Percentiles rank a stretch among this genome's conserved stretches.
Conservation (phyloP, 2,113 vertebrate species). For the Numida meleagris region DNA sequence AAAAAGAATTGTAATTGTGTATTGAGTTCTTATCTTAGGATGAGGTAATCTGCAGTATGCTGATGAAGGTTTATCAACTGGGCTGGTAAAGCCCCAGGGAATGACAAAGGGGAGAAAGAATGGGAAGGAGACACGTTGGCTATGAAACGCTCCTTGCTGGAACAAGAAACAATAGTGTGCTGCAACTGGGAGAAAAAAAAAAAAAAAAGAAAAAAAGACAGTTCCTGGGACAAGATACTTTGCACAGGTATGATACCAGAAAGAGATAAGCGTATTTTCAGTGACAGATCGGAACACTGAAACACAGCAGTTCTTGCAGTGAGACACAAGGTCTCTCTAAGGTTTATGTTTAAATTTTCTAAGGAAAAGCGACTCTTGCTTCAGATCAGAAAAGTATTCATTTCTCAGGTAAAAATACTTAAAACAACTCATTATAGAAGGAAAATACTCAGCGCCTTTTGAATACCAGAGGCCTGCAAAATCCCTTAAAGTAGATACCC, state of each 20-base stretch:
- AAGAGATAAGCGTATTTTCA: not conserved
- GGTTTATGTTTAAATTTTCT: not conserved
- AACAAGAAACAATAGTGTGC: slow-evolving; percentile 63
- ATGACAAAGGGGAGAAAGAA: slow-evolving; percentile 60
- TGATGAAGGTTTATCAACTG: slow-evolving; percentile 56
- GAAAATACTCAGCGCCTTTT: not conserved
- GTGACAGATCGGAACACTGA: not conserved
- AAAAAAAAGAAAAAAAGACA: not conserved
- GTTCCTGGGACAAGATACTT: slow-evolving; percentile 56
- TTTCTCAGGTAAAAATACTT: not conserved
- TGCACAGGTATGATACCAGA: not conserved
- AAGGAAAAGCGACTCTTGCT: not conserved
- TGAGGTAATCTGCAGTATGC: slow-evolving; percentile 62
- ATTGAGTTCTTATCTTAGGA: slow-evolving; percentile 67
- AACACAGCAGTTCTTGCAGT: not conserved
- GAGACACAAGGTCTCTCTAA: not conserved
- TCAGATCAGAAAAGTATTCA: not conserved
- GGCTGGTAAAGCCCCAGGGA: slow-evolving; percentile 60
- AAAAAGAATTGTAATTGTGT: slow-evolving; percentile 65
- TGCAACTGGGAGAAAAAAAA: slow-evolving; percentile 19
- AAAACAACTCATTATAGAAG: not conserved
- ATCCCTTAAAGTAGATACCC: not conserved
- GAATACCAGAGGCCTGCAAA: not conserved
- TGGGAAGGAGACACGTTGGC: slow-evolving; percentile 62
- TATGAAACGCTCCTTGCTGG: slow-evolving; percentile 60